Percentiles rank a stretch among this genome's conserved stretches.
Conservation (phyloP, 64 coral and sea anemone species). For the Porites australiensis region DNA sequence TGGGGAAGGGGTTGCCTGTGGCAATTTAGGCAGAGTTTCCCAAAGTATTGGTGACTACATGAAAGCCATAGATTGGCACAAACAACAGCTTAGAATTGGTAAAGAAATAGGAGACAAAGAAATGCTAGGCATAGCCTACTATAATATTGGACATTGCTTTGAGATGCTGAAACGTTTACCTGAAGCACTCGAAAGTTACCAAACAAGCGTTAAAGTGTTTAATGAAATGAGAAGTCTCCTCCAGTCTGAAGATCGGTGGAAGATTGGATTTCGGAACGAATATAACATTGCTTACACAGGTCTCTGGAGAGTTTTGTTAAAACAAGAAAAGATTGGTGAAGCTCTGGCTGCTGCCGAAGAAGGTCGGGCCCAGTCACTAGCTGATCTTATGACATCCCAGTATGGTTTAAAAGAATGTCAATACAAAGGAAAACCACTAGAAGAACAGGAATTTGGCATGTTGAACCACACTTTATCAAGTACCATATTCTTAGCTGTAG, state of each 20-base stretch:
- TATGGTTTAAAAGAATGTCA: neutral
- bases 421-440: neutral
- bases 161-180: neutral
- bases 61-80: neutral
- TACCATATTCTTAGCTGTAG: neutral
- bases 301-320: neutral
- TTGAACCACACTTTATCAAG: neutral
- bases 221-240: neutral
- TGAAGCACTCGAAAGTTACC: neutral
- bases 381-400: neutral
- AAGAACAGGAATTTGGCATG: neutral
- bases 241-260: neutral
- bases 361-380: neutral
- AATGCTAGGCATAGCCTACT: neutral
- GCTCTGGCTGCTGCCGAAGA: neutral
- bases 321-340: neutral
- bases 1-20: neutral
- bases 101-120: neutral
- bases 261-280: neutral
- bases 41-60: neutral
- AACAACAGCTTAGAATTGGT: neutral
- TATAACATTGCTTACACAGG: neutral
- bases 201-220: neutral
- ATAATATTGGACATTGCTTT: neutral
- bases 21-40: neutral